Evolutionary conservation across 2,888 invertebrate genomes (phyloP), one percentile per base, ranked within the genome.

Genomic region (Protophormia terraenovae): DNA sequence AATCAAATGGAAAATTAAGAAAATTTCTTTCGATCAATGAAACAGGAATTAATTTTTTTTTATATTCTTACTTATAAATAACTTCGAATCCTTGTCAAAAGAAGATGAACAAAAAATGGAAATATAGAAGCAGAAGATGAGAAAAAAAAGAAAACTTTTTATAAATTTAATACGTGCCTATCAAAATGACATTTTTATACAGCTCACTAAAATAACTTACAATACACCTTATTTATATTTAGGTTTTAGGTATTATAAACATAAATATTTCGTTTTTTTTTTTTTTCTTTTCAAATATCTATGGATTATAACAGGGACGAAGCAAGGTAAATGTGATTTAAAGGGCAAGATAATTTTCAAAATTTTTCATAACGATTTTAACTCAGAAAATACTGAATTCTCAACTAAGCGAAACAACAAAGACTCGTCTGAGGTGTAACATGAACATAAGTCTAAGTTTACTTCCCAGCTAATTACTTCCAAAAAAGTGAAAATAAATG

Each of bases 121-220:
- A 29, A 35, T 53, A 35, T 10, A 22, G 50, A 62, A 16, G 0
- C 3, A 2, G 1, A 22, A 60, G 24, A 41, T n/a, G 16, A 27
- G 6, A 0, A 24, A 3, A 22, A 55, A 38, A 55, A 47, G n/a
- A 66, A 38, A 55, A 12, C n/a, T 67, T 60, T 82, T 66, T 77
- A 71, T 71, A 78, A 85, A 85, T 85, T 82, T 82, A 85, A 82
- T 85, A 82, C 78, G 85, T 85, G 85, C 85, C 85, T 71, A 85
- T 85, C 85, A 85, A 85, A 82, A 71, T 85, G 85, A 85, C 85
- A 85, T 58, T 85, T 85, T 84, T 79, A 75, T 76, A 79, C 78
- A 82, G 82, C 78, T 75, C 69, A 41, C 82, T 22, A 64, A 82
- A 82, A 71, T 79, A 76, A 85, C 71, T 85, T 85, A 71, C 78